Conservation (phyloP, 2,888 invertebrate species). For the Paralinhomoeus sp. region DNA sequence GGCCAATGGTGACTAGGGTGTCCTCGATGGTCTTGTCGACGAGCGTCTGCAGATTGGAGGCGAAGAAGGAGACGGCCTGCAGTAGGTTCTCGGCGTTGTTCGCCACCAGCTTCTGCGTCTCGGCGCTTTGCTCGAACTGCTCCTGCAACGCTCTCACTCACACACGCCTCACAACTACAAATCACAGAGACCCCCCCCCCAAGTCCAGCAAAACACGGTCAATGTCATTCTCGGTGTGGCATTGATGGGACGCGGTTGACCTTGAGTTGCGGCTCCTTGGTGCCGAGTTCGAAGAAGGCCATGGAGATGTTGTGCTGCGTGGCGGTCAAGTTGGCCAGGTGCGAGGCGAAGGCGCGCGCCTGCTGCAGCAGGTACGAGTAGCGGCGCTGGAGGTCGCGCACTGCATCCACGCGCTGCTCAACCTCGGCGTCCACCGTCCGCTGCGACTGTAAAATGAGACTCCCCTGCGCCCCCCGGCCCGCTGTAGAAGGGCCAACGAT, state of each 20-base stretch:
- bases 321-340: constrained; percentile 63
- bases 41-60: constrained; percentile 75
- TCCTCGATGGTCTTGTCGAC: constrained; percentile 96
- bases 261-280: constrained; percentile 81
- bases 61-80: constrained; percentile 73
- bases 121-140: constrained; percentile 78
- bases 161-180: too few species aligned
- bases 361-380: constrained; percentile 54
- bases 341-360: constrained; percentile 57
- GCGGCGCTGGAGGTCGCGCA: constrained; percentile 8
- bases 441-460: too few species aligned
- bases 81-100: constrained; percentile 78
- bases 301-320: constrained; percentile 69
- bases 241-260: too few species aligned
- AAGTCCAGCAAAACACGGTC: too few species aligned
- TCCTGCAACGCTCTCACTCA: too few species aligned
- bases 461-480: too few species aligned
- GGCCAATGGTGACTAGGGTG: constrained; percentile 51
- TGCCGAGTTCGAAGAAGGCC: constrained; percentile 76
- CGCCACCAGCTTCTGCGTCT: constrained; percentile 71
- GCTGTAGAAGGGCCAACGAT: neutral
- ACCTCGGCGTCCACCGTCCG: constrained; percentile 44
- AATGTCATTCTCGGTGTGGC: too few species aligned
- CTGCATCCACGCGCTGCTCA: constrained; percentile 69
- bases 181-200: too few species aligned